phyloP scores from a whole-genome alignment of 2,113 vertebrate genomes.

The Pachycephala philippinensis region DNA sequence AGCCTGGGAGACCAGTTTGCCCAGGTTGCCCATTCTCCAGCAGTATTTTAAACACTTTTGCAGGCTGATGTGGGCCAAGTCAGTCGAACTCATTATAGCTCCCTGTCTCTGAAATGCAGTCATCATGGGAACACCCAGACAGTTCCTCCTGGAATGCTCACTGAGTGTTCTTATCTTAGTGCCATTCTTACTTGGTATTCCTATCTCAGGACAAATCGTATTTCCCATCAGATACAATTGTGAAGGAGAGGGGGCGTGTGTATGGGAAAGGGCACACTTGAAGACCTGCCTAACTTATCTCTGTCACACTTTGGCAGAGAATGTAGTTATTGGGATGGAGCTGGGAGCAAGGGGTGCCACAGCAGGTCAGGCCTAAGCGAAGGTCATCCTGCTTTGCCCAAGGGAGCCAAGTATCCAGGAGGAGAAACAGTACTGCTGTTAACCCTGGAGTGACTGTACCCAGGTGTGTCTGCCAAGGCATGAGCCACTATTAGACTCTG shows the following conservation, averaged over 20 bases:
- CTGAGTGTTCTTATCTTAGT: background rate
- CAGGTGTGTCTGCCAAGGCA: background rate
- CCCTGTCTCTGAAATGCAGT: background rate
- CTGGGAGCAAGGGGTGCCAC: background rate
- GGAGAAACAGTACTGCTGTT: background rate
- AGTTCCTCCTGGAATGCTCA: background rate
- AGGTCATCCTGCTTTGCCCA: background rate
- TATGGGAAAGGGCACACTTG: background rate
- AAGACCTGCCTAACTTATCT: background rate
- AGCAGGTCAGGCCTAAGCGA: background rate
- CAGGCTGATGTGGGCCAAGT: background rate
- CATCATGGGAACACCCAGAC: background rate
- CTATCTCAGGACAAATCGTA: background rate
- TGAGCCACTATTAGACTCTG: background rate
- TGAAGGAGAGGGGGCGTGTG: background rate
- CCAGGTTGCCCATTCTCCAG: background rate
- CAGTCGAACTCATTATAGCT: background rate
- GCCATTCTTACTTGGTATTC: background rate
- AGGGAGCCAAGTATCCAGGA: background rate
- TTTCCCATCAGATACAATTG: background rate
- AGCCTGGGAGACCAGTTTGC: background rate
- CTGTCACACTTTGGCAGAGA: background rate
- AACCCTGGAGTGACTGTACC: background rate
- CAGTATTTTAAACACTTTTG: background rate
- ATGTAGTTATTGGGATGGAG: background rate